Evolutionary conservation across 2,888 invertebrate genomes (phyloP).

Genomic region (Scrobipalpa costella): DNA sequence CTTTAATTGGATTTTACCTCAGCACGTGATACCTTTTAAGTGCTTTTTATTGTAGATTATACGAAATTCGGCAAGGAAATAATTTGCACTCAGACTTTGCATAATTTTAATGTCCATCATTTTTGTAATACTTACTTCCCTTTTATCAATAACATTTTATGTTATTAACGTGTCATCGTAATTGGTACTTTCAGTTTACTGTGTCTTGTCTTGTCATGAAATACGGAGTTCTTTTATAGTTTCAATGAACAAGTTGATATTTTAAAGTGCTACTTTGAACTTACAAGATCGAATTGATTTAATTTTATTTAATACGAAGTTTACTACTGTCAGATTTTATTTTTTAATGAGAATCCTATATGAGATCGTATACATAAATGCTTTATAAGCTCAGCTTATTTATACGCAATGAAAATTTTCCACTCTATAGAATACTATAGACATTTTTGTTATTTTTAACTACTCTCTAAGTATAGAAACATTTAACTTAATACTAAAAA

Average conservation of each 20-base stretch:
- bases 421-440: no score
- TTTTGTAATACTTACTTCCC: slow-evolving; percentile 2
- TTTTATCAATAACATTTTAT: slow-evolving; percentile 11
- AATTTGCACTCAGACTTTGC: slow-evolving; percentile 5
- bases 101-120: slow-evolving; percentile 15
- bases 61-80: slow-evolving; percentile 6
- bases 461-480: no score
- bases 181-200: neutral
- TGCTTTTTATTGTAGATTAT: slow-evolving; percentile 47
- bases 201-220: slow-evolving; percentile 1
- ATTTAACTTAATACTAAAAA: no score
- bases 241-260: neutral
- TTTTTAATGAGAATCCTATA: no score
- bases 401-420: no score
- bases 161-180: slow-evolving; percentile 10
- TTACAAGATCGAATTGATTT: neutral
- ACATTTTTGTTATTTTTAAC: no score
- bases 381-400: no score
- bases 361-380: no score
- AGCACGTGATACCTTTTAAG: slow-evolving; percentile 58
- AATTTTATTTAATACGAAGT: neutral
- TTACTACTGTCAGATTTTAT: no score
- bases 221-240: neutral
- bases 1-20: slow-evolving; percentile 78
- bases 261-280: neutral